These are phyloP conservation scores for Oenanthe oenanthe DNA, from an alignment of 2,113 vertebrate species.

Conservation along the genomic window DNA sequence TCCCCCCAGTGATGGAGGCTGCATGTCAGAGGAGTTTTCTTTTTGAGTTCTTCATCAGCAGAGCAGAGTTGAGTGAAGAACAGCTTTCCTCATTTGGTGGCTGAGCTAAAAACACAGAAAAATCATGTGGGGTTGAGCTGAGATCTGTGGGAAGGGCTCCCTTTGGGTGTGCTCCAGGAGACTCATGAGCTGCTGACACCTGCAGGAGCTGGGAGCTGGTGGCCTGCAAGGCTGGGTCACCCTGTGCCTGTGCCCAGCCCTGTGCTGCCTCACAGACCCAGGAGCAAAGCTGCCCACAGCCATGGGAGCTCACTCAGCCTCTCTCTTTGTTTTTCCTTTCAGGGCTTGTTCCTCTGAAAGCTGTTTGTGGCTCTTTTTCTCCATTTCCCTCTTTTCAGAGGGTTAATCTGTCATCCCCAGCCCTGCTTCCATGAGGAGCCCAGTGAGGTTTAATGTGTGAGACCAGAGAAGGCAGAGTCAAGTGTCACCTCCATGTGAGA, in stretches of 20 bases:
- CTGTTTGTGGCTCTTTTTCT: background rate
- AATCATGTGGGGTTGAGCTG: background rate
- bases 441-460: background rate
- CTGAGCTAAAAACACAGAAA: background rate
- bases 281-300: background rate
- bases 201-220: background rate
- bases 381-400: background rate
- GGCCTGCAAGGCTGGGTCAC: background rate
- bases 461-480: background rate
- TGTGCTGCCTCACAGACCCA: background rate
- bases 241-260: background rate
- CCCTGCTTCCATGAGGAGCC: background rate
- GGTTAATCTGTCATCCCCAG: background rate
- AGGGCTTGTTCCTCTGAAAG: background rate
- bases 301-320: background rate
- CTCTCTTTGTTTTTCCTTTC: background rate
- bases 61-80: background rate
- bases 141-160: background rate
- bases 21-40: background rate
- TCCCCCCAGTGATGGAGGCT: background rate
- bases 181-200: background rate
- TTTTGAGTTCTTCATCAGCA: background rate
- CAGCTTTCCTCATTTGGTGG: background rate
- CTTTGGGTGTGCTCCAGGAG: background rate
- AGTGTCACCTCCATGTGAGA: accelerated